Evolutionary conservation across 2,797 vertebrate species (phyloP), one percentile per base, ranked within the genome.

Genomic region (Gallinago solitaria): DNA sequence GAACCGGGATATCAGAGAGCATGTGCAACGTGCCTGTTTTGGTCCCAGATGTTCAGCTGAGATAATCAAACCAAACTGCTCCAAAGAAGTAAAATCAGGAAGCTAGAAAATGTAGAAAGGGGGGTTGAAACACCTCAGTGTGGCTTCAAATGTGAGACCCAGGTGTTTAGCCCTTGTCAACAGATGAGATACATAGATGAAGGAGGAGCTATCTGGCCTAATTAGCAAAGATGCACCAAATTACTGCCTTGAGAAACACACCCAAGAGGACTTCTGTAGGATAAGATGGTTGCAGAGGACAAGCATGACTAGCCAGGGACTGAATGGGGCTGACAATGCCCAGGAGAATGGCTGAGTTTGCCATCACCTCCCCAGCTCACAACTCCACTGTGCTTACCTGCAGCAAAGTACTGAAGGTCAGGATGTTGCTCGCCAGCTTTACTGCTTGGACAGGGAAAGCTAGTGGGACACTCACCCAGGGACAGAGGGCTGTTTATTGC

Each of bases 21-120:
- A 1, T 0, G 0, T 16, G 25, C 4, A 9, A 7, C 0, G 0
- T 11, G 21, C 28, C 14, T 32, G 21, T 14, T 84, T n/a, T 47
- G 37, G 47, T 37, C 71, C 15, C 33, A 39, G 65, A 6, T 47
- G n/a, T 57, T 75, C 5, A 19, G 15, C 47, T 74, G 47, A 48
- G 61, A 9, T 23, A 39, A n/a, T 30, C 47, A 70, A 70, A 56
- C 25, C 35, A 74, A 82, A 30, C 14, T 15, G 2, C 45, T 35
- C 16, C 25, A 27, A 50, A 41, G 25, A 35, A 53, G 14, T 41
- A 35, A 59, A 63, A 64, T 11, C 4, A 19, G 32, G 16, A n/a
- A 43, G 16, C 5, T 57, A 27, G 43, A 56, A 16, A 15, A 33
- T 6, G 23, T 16, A 37, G 51, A 41, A 14, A 12, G 5, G 13